Conservation (phyloP, 2,888 invertebrate genomes). For the Dorcus parallelipipedus region DNA sequence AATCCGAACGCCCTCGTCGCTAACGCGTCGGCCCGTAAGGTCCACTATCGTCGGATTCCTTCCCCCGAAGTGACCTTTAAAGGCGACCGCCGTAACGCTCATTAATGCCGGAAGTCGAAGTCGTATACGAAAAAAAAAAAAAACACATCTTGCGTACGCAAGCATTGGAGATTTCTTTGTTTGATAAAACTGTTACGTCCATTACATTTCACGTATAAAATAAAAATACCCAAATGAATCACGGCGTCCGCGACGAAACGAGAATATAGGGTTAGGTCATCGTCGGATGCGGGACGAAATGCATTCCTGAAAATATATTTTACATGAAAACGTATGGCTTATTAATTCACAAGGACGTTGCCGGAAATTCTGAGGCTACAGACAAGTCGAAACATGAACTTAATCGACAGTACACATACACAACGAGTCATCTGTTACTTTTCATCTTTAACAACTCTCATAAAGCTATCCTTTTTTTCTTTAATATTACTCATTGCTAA, state of each 20-base stretch:
- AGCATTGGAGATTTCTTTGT: constrained; percentile 45
- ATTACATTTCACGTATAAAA: not conserved
- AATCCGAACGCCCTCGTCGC: constrained; percentile 39
- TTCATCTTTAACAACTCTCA: too few relatives aligned
- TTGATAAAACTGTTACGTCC: constrained; percentile 25
- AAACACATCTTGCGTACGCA: constrained; percentile 45
- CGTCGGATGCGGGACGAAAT: too few relatives aligned
- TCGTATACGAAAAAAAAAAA: constrained; percentile 24
- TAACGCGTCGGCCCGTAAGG: constrained; percentile 38
- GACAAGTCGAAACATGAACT: too few relatives aligned
- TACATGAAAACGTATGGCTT: too few relatives aligned
- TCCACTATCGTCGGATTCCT: constrained; percentile 36
- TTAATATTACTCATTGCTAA: too few relatives aligned
- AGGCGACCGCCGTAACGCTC: constrained; percentile 37
- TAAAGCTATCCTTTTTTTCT: too few relatives aligned
- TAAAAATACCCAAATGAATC: not conserved
- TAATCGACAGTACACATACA: too few relatives aligned
- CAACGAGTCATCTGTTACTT: too few relatives aligned
- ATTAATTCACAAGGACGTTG: too few relatives aligned
- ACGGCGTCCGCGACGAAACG: not conserved
- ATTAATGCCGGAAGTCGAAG: constrained; percentile 46
- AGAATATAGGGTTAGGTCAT: too few relatives aligned
- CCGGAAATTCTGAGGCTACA: too few relatives aligned
- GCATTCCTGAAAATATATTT: too few relatives aligned
- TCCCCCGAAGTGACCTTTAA: constrained; percentile 38